A percentile compares a stretch with the other conserved stretches of the same genome.
Conservation (phyloP, 2,113 vertebrate genomes). For the Dryoscopus gambensis region DNA sequence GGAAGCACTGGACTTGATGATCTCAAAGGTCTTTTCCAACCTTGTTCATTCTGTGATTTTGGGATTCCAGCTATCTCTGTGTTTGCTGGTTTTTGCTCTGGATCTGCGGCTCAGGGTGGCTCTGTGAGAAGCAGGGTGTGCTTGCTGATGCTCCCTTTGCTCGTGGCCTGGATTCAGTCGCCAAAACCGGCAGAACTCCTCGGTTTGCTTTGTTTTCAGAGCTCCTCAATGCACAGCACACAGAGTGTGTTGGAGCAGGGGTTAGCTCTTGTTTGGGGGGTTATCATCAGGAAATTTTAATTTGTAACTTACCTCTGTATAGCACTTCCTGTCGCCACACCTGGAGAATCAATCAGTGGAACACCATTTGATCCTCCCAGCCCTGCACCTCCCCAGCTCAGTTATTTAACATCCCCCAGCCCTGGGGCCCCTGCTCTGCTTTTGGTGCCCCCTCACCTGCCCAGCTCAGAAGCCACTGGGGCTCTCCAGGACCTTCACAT, state of each 20-base stretch:
- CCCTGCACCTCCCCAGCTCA: background rate
- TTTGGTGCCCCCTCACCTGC: background rate
- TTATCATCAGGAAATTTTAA: background rate
- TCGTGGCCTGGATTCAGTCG: background rate
- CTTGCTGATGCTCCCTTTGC: background rate
- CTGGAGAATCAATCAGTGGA: background rate
- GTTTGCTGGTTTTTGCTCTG: background rate
- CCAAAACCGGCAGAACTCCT: background rate
- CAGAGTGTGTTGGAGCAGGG: background rate
- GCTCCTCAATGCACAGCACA: background rate
- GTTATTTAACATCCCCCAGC: background rate
- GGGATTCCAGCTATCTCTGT: background rate
- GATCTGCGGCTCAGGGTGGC: background rate
- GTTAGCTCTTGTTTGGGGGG: background rate
- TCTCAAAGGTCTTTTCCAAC: background rate
- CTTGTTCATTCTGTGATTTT: background rate
- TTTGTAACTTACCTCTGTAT: background rate
- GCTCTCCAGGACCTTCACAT: background rate
- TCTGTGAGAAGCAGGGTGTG: background rate
- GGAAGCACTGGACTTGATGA: background rate
- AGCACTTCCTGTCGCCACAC: background rate
- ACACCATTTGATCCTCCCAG: background rate
- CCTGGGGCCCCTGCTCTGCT: background rate
- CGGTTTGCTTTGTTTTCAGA: background rate
- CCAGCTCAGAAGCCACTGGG: background rate